Evolutionary conservation across 1,140 invertebrate genomes (phyloP), one percentile per base, ranked within the genome.

Genomic region (Melitaea cinxia): DNA sequence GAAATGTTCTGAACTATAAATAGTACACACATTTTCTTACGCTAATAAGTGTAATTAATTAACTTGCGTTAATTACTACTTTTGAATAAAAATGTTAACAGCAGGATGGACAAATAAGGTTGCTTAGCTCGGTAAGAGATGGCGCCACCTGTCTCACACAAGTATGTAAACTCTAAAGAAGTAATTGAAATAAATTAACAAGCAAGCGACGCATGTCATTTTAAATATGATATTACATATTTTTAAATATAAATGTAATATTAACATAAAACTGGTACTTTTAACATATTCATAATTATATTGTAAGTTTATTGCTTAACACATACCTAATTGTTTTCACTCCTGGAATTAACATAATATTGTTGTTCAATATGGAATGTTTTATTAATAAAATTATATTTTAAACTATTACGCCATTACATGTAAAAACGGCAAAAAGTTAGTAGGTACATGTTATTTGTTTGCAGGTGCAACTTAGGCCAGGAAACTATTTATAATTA

Each of bases 91-190:
- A 15, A 2, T 12, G 19, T 1, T 12, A 55, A 53, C 24, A 2
- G 30, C 10, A 15, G 4, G 14, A 1, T 35, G 10, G 1, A 33
- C 14, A 1, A n/a, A n/a, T n/a, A n/a, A n/a, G n/a, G n/a, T 24
- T 54, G n/a, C 7, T 1, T 21, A 37, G 35, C 14, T 2, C 10
- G 35, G 14, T 37, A 55, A 42, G 15, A 79, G 77, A 77, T 79
- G 77, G 74, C 74, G 74, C 65, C 50, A 62, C 33, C 23, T 52
- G 72, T 77, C 55, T 52, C 63, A 14, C 63, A 14, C 65, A 65
- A 42, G 30, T 30, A 53, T 30, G 50, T 30, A 53, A 15, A 26
- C 33, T 26, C 24, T 1, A 53, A 33, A 17, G 15, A 33, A 54
- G 35, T 10, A 54, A 14, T 35, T 21, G n/a, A 54, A 54, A 42